Evolutionary conservation across 2,797 vertebrate species (phyloP).

Genomic region (Pipistrellus kuhlii): DNA sequence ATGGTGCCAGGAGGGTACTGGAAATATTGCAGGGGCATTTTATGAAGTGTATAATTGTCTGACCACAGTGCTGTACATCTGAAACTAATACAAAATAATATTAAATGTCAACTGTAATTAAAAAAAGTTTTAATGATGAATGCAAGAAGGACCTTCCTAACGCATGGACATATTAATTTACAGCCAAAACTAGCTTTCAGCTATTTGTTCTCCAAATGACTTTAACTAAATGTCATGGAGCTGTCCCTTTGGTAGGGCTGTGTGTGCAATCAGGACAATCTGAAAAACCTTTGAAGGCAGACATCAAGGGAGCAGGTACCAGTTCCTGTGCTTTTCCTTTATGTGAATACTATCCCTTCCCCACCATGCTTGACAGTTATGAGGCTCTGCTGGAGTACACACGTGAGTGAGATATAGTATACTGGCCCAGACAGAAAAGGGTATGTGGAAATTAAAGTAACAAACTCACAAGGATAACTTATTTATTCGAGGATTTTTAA

Average conservation of each 20-base stretch:
- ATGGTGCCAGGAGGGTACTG: background rate
- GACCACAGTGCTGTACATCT: background rate
- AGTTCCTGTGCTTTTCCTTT: constrained; percentile 53
- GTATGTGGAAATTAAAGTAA: constrained; percentile 78
- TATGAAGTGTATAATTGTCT: background rate
- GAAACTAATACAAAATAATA: background rate
- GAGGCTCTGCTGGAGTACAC: constrained; percentile 64
- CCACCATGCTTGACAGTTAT: constrained; percentile 69
- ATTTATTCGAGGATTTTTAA: constrained; percentile 62
- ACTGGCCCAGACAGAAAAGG: constrained; percentile 49
- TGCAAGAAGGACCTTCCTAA: constrained; percentile 26
- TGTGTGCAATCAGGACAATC: background rate
- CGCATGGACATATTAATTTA: background rate
- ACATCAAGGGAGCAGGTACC: background rate
- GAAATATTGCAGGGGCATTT: background rate
- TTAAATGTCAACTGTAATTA: background rate
- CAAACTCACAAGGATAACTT: constrained; percentile 74
- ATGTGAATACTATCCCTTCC: constrained; percentile 61
- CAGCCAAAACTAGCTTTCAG: background rate
- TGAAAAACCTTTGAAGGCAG: background rate
- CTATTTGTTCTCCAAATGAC: constrained; percentile 27
- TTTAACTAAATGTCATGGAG: background rate
- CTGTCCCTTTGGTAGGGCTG: background rate
- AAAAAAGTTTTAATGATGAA: background rate
- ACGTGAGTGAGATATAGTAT: constrained; percentile 67